A percentile compares a stretch with the other conserved stretches of the same genome.
Evolutionary conservation across 2,888 invertebrate species (phyloP).

Genomic region (Aporophyla lueneburgensis): DNA sequence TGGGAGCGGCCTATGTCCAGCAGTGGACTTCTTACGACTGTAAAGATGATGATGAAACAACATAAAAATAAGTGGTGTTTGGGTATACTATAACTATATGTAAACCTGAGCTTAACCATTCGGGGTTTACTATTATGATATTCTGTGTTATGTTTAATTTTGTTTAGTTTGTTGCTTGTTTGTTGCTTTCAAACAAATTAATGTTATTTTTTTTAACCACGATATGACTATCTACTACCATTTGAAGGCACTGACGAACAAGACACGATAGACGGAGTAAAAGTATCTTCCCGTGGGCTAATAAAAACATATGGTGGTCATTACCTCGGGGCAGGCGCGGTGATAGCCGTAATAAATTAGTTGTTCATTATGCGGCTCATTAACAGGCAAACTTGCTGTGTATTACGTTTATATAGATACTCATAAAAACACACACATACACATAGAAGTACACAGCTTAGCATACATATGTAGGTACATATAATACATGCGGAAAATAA

Average conservation of each 20-base stretch:
- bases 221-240: not conserved
- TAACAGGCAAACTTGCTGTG: not conserved
- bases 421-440: no score
- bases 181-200: not conserved
- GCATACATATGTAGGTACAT: no score
- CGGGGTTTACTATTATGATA: not conserved
- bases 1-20: no score
- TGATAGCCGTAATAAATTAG: conserved; percentile 28
- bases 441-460: no score
- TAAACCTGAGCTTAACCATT: not conserved
- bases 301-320: conserved; percentile 23
- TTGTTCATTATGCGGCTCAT: conserved; percentile 10
- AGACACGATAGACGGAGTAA: not conserved
- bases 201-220: not conserved
- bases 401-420: not conserved
- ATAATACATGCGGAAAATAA: not conserved
- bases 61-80: not conserved
- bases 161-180: not conserved
- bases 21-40: no score
- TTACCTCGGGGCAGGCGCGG: conserved; percentile 13
- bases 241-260: no score
- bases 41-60: not conserved
- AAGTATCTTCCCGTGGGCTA: conserved; percentile 15
- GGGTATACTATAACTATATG: not conserved
- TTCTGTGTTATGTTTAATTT: not conserved